phyloP scores from a whole-genome alignment of 2,113 vertebrate species.

The Stomatorhinus ivindoensis region DNA sequence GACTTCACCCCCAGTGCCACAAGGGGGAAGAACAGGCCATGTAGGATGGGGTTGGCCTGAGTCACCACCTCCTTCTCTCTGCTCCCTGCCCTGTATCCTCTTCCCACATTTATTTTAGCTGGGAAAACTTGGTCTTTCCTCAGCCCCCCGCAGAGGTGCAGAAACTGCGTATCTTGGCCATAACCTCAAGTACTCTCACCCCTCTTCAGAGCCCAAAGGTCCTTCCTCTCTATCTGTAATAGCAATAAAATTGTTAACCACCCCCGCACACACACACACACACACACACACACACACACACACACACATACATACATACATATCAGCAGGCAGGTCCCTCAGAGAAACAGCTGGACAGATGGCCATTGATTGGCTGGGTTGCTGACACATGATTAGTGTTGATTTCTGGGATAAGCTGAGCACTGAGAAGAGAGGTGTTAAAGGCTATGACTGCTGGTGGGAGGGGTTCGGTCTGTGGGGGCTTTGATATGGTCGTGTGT shows the following conservation, averaged over 20 bases:
- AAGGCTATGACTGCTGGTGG: not conserved
- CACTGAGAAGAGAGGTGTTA: not conserved
- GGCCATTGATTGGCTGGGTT: not conserved
- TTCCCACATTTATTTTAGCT: not conserved
- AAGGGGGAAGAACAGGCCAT: not conserved
- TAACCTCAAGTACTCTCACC: not conserved
- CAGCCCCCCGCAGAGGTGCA: not conserved
- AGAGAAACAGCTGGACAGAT: not conserved
- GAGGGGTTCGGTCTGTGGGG: not conserved
- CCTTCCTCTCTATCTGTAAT: not conserved
- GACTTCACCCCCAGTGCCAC: conserved; percentile 55
- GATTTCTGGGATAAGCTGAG: not conserved
- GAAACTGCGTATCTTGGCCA: not conserved
- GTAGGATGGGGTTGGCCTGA: not conserved
- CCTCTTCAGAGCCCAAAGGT: not conserved
- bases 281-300: not conserved
- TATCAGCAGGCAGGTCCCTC: not conserved
- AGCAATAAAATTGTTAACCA: not conserved
- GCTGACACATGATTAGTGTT: not conserved
- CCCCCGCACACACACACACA: not conserved
- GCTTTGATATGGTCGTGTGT: not conserved
- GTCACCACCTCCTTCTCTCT: not conserved
- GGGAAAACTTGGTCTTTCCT: not conserved
- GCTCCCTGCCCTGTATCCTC: not conserved
- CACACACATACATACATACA: too few relatives aligned